A percentile compares a stretch with the other conserved stretches of the same genome.
These are phyloP conservation scores for Leptobrachium leishanense DNA, from an alignment of 2,113 vertebrate species.

Conservation along the genomic window DNA sequence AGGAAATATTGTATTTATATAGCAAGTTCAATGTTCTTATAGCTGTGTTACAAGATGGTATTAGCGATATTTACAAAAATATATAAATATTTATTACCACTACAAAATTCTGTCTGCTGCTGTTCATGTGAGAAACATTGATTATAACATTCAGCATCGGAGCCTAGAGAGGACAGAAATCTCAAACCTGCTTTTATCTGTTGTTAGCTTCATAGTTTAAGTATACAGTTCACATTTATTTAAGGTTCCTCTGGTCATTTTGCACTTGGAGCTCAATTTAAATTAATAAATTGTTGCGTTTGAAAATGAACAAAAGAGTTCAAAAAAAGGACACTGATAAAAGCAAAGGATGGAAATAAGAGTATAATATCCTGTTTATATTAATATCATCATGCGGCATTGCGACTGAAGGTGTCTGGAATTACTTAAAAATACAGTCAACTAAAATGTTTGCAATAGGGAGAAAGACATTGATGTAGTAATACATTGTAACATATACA, in stretches of 20 bases:
- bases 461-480: too few relatives aligned
- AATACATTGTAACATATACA: too few relatives aligned
- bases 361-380: too few relatives aligned
- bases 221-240: not conserved
- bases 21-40: too few relatives aligned
- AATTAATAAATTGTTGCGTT: not conserved
- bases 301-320: not conserved
- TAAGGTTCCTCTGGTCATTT: not conserved
- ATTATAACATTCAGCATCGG: not conserved
- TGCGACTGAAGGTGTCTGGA: too few relatives aligned
- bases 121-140: not conserved
- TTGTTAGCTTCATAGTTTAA: not conserved
- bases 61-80: too few relatives aligned
- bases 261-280: not conserved
- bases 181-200: not conserved
- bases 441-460: too few relatives aligned
- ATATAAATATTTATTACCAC: too few relatives aligned
- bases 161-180: not conserved
- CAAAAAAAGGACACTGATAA: not conserved
- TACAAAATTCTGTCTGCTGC: not conserved
- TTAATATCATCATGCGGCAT: too few relatives aligned
- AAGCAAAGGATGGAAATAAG: not conserved
- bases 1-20: not conserved
- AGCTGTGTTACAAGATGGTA: too few relatives aligned
- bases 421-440: too few relatives aligned